Evolutionary conservation across 1,140 invertebrate species (phyloP), one percentile per base, ranked within the genome.

Genomic region (Diorhabda sublineata): DNA sequence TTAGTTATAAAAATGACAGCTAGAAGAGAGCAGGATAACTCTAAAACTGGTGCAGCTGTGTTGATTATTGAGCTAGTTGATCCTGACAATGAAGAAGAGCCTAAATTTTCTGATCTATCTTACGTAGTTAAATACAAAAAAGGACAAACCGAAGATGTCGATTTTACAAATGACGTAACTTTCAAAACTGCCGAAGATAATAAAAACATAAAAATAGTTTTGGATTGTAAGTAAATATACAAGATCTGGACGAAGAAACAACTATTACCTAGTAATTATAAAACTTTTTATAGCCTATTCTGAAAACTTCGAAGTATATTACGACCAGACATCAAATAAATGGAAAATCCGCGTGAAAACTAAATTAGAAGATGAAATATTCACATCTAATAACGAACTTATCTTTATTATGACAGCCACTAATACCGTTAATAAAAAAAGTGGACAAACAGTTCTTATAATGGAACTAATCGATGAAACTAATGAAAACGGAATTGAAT

Each of bases 1-100:
- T 47, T 74, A 4, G 8, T 69, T 3, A n/a, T 74, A 45, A 68
- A 63, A 7, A 26, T 75, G 7, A 58, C 60, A 43, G 72, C 72
- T 42, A 71, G 42, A 45, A 71, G 42, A 45, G 41, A 57, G 9
- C 26, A 62, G 9, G 61, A 57, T 3, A 61, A 43, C 4, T 42
- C 64, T 43, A 26, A 42, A 3, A 58, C 8, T 9, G 72, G 67
- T 6, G 43, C n/a, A 52, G 61, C 70, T 3, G 61, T 70, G 42
- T 61, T 75, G 26, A 43, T 74, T 52, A 26, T 75, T 42, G 42
- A 58, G 44, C 41, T 73, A 3, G 8, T 66, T 61, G 11, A 42
- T 8, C 3, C 45, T 44, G n/a, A 26, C 11, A 43, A 41, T 5
- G n/a, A 43, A 64, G 45, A 47, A 5, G 45, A 9, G 4, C 58